phyloP scores from a whole-genome alignment of 1,140 invertebrate species.

The Rhynchophorus ferrugineus region DNA sequence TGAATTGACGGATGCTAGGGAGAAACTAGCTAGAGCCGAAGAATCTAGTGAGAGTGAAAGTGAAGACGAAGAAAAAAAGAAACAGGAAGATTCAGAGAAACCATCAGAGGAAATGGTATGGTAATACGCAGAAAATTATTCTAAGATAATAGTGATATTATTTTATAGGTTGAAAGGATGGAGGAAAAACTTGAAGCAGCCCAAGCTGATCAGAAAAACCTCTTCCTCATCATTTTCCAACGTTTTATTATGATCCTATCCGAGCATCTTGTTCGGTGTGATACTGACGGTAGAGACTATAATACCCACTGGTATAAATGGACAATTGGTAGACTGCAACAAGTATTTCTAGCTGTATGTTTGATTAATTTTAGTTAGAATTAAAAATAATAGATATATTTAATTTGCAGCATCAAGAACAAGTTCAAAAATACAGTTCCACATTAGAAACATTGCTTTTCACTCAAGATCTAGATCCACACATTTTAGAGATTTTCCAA shows the following conservation, averaged over 20 bases:
- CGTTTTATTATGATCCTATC: constrained; percentile 97
- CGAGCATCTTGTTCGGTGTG: constrained; percentile 88
- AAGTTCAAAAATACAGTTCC: constrained; percentile 95
- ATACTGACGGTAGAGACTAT: constrained; percentile 87
- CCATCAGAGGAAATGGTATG: constrained; percentile 73
- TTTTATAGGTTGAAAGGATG: constrained; percentile 70
- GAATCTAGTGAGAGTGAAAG: constrained; percentile 73
- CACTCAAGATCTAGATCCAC: constrained; percentile 90
- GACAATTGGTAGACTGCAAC: constrained; percentile 89
- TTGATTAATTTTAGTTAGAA: not conserved
- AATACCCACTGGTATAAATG: constrained; percentile 96
- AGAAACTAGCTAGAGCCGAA: constrained; percentile 68
- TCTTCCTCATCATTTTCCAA: constrained; percentile 97
- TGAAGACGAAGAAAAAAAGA: constrained; percentile 55
- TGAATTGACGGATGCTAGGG: constrained; percentile 79
- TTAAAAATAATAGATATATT: constrained; percentile 4
- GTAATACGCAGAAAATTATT: not conserved
- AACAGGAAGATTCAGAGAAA: constrained; percentile 57
- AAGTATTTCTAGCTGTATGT: constrained; percentile 90
- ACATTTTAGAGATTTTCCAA: constrained; percentile 95
- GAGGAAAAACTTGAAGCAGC: constrained; percentile 91
- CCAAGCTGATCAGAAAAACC: constrained; percentile 92
- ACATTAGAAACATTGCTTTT: constrained; percentile 92
- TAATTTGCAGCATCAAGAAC: constrained; percentile 80
- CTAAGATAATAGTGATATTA: not conserved